Evolutionary conservation across 2,888 invertebrate genomes (phyloP), one percentile per base, ranked within the genome.

Genomic region (Dicranocentrus wangi): DNA sequence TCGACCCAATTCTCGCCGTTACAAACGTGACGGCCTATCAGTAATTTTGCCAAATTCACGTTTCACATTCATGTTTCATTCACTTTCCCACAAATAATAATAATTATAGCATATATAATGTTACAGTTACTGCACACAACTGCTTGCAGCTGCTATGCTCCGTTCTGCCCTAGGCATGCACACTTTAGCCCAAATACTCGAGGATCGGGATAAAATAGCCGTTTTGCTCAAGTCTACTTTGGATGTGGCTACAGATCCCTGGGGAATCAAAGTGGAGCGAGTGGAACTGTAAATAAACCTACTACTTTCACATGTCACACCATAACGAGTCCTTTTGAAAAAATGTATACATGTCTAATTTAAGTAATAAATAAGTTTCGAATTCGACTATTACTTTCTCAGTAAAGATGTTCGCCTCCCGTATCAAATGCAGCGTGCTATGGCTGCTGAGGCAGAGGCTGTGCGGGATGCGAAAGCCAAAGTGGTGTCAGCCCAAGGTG

Each of bases 401-500:
- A 32, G 32, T 13, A 82, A 82, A 23, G 73, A 82, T 55, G 82
- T 82, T 39, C 10, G 51, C 28, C 39, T 82, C 13, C 82, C 82
- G 0, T 32, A 55, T 19, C 69, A 68, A 39, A 17, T 82, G 1
- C 78, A 78, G 21, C 25, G 77, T 25, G 43, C 68, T 27, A 90
- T 90, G 90, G 90, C 90, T 7, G 90, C 90, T 21, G 90, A 90
- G 87, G 90, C 89, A 66, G 90, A 90, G 83, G 90, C 90, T 1
- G 88, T 89, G 17, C 87, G 90, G 75, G 90, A 90, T 85, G 90
- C 90, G 27, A 85, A 89, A 47, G 90, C 90, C 39, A 90, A 92
- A 91, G 96, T 98, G 1, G 97, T 98, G 86, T 96, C 97, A 0
- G 98, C 98, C 2, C 97, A 98, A 88, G 98, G 98, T 32, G 98